phyloP scores from a whole-genome alignment of 2,113 vertebrate genomes.

The Odobenus rosmarus region DNA sequence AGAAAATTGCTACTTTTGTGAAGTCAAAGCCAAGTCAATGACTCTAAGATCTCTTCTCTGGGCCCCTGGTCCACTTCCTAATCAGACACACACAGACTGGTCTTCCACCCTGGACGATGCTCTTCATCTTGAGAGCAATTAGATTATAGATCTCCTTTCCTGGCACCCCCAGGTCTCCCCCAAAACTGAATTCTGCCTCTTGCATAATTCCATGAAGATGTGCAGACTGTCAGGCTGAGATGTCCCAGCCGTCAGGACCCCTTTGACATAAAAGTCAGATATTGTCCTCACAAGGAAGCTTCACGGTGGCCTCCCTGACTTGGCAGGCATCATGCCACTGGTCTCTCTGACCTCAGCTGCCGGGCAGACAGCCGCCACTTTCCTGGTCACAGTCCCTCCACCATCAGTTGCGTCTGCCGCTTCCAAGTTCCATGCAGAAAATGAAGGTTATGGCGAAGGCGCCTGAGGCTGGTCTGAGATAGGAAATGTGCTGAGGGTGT shows the following conservation, averaged over 20 bases:
- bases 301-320: neutral
- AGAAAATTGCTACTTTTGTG: neutral
- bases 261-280: neutral
- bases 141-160: neutral
- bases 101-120: neutral
- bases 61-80: neutral
- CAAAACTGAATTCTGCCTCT: neutral
- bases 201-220: neutral
- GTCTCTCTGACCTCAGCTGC: neutral
- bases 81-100: neutral
- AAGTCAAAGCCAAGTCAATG: neutral
- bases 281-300: neutral
- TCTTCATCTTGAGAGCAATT: neutral
- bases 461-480: conserved; percentile 60
- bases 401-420: neutral
- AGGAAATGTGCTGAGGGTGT: conserved; percentile 25
- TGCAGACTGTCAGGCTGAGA: neutral
- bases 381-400: neutral
- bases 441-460: conserved; percentile 63
- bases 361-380: neutral
- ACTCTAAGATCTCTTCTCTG: neutral
- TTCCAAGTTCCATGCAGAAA: conserved; percentile 56
- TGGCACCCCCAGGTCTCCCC: neutral
- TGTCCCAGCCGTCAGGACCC: no score
- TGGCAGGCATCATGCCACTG: fast-evolving